Base-by-base conservation (phyloP, 2,113 vertebrate genomes). In the Micronisus gabar region DNA sequence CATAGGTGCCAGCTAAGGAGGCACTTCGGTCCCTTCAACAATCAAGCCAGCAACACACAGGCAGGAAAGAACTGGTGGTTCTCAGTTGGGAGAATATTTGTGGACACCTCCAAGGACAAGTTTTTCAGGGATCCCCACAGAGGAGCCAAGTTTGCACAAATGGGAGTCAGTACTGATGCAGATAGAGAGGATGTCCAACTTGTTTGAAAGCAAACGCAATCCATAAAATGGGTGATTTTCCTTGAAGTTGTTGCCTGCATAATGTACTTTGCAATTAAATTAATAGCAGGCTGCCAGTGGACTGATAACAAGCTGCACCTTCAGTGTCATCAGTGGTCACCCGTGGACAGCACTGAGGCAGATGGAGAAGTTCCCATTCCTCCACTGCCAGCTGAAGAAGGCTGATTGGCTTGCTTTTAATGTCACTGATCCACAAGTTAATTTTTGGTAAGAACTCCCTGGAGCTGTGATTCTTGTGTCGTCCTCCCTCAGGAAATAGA, bases 261-360 rank as follows among this genome's bases (percentile, higher is more conserved):
- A 50, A 14, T 25, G 34, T 48, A 41, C 30, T 16, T 11, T 43
- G 10, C 17, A 12, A 62, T 40, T 38, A 47, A 73, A 78, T 38
- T n/a, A 56, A 62, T 48, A 67, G 4, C 8, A 83, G n/a, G 4
- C 10, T 82, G 63, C n/a, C 20, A 2, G 3, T n/a, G 27, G 19
- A 23, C 36, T 50, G 30, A 47, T 19, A 72, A 73, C 5, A 83
- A 67, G 52, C 23, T 56, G 40, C 32, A 73, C 15, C 27, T 73
- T n/a, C 66, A 56, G 47, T 34, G 17, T 45, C 0, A 0, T 32
- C 4, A 5, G 8, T 36, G 53, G 11, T n/a, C 36, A 68, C 21
- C 15, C 2, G 34, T 52, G 53, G 53, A 21, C 41, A 83, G 53
- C 20, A 40, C 62, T 38, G 26, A 8, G 8, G n/a, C 18, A 84